Base-by-base conservation (phyloP, 2,797 vertebrate species). In the Oreonectes daqikongensis region DNA sequence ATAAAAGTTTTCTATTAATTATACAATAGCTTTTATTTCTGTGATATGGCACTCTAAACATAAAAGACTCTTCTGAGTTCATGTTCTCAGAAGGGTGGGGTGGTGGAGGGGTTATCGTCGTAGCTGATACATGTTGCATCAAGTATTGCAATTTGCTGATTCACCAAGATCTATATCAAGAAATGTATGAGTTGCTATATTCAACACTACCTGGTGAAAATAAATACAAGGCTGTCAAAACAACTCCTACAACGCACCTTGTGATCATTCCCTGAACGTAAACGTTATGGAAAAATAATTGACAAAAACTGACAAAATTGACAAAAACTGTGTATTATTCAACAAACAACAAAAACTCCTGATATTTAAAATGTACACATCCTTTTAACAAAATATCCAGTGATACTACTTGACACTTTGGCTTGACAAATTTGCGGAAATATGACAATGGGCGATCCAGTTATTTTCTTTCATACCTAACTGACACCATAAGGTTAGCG, bases 171-270 rank as follows among this genome's bases (percentile, higher is more conserved):
- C 72, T 75, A 79, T 66, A 75, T 81, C 35, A 32, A 83, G 79
- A 86, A 84, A 88, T 86, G 80, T 86, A 88, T 85, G 84, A 86
- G 84, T 63, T 71, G 66, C 83, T 88, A 86, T 85, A 85, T 86
- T 85, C 18, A 53, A 73, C 76, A 35, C 22, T 68, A 79, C 81
- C 77, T 79, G 75, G 73, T 24, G 63, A 80, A 85, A 83, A 75
- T 69, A 81, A 73, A 83, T 75, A 83, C 65, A 76, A 55, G n/a
- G 65, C 42, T n/a, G 48, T 50, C 20, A 65, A 66, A 55, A 61
- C 12, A 32, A 72, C 2, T 35, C 57, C 15, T 48, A 53, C 50
- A 63, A 73, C 18, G 50, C 15, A 5, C 2, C 22, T 64, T 17
- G 2, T 32, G 5, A 15, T 46, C 4, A 18, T 22, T 4, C n/a